Evolutionary conservation across 1,140 invertebrate species (phyloP), one percentile per base, ranked within the genome.

Genomic region (Bombus cullumanus): DNA sequence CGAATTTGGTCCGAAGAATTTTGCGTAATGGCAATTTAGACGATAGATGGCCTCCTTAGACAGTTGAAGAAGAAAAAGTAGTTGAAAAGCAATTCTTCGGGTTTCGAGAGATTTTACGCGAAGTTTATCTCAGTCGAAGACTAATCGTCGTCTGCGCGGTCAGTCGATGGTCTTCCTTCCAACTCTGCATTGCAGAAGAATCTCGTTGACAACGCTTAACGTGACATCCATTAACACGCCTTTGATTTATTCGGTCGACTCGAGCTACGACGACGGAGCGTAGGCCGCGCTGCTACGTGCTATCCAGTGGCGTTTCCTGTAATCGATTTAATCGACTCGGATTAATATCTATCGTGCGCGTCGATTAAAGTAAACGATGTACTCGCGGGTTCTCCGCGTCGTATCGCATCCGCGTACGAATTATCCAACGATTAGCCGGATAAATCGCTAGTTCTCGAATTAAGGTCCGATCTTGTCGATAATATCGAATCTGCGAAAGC

Each of bases 301-400:
- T 85, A 85, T 88, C 83, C 78, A 86, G 82, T 74, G 76, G 83
- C 88, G 78, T 85, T 88, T 88, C 43, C 83, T 83, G 78, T 89
- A 88, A 88, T 85, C 85, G 86, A 88, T 88, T 89, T 88, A 89
- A 89, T 89, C 88, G 86, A 59, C 69, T 22, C 83, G 86, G 83
- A 88, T 89, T 89, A 89, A 89, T 88, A 88, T 88, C 82, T 41
- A 88, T 53, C 72, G 78, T 80, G 77, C 85, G 72, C 18, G 69
- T 81, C 87, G 86, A 88, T 88, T 88, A 87, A 87, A 88, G 87
- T 72, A 84, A 88, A 74, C 62, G 79, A 79, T 25, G 69, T 83
- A 74, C 41, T 75, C 69, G 64, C 80, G 80, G 53, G 53, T 69
- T 81, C 53, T 47, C 72, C 74, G 25, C 69, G 31, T 74, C 39